These are phyloP conservation scores for Illadopsis cleaveri DNA, from an alignment of 2,113 vertebrate genomes.

Conservation along the genomic window DNA sequence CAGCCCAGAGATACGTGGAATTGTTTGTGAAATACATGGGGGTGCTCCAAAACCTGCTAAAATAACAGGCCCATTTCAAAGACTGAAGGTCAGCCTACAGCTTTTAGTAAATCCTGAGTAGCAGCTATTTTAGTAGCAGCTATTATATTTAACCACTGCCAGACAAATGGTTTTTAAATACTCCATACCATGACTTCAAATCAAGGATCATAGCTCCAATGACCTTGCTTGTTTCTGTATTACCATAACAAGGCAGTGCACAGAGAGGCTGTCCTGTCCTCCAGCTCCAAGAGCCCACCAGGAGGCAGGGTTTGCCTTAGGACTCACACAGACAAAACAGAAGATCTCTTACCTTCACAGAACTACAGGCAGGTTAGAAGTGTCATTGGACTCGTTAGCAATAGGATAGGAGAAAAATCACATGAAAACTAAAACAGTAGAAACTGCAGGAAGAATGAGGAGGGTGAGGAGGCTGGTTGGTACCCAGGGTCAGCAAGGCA, in stretches of 20 bases:
- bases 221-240: background rate
- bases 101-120: background rate
- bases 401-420: constrained; percentile 78
- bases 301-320: constrained; percentile 28
- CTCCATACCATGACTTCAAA: background rate
- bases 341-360: constrained; percentile 81
- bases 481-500: background rate
- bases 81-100: background rate
- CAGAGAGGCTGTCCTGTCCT: background rate
- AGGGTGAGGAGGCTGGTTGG: background rate
- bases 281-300: constrained; percentile 27
- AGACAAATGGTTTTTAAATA: background rate
- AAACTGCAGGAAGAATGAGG: constrained; percentile 29
- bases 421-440: constrained; percentile 67
- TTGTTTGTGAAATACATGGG: background rate
- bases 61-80: background rate
- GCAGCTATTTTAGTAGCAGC: background rate
- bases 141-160: background rate
- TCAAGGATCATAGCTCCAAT: background rate
- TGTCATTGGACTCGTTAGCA: constrained; percentile 77
- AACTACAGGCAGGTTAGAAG: constrained; percentile 77
- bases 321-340: constrained; percentile 74
- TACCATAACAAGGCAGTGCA: background rate
- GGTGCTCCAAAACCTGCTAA: background rate
- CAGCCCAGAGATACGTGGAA: background rate